Percentiles rank a stretch among this genome's conserved stretches.
Conservation (phyloP, 2,888 invertebrate genomes). For the Nomada ruficornis region DNA sequence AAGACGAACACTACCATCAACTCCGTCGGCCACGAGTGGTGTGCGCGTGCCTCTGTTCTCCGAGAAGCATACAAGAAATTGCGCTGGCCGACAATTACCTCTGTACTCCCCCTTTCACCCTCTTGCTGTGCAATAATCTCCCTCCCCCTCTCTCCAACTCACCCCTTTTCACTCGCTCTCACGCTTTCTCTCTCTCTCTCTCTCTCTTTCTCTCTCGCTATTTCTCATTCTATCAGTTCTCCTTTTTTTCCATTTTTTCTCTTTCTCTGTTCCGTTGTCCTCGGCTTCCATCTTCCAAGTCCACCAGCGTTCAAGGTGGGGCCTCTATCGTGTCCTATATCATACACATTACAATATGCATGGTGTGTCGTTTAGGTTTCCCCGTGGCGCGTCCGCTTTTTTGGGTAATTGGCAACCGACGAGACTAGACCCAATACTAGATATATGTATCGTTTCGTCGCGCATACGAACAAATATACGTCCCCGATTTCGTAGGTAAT, state of each 20-base stretch:
- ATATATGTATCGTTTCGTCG: conserved; percentile 51
- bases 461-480: conserved; percentile 57
- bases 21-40: conserved; percentile 32
- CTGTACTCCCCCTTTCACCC: conserved; percentile 53
- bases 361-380: conserved; percentile 57
- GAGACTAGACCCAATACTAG: conserved; percentile 54
- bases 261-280: conserved; percentile 33
- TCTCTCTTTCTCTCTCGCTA: conserved; percentile 15
- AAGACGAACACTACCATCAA: conserved; percentile 18
- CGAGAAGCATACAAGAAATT: conserved; percentile 49
- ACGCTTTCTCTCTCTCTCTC: neutral
- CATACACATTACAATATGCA: conserved; percentile 76
- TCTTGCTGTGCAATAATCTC: conserved; percentile 44
- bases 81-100: conserved; percentile 64
- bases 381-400: conserved; percentile 65
- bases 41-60: conserved; percentile 46
- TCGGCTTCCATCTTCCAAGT: conserved; percentile 64
- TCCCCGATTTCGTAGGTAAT: conserved; percentile 52
- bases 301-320: conserved; percentile 62
- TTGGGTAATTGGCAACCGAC: conserved; percentile 61
- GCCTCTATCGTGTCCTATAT: conserved; percentile 75
- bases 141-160: conserved; percentile 19
- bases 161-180: neutral
- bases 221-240: neutral
- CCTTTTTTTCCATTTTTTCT: neutral